Evolutionary conservation across 2,888 invertebrate species (phyloP).

Genomic region (Penaeus monodon): DNA sequence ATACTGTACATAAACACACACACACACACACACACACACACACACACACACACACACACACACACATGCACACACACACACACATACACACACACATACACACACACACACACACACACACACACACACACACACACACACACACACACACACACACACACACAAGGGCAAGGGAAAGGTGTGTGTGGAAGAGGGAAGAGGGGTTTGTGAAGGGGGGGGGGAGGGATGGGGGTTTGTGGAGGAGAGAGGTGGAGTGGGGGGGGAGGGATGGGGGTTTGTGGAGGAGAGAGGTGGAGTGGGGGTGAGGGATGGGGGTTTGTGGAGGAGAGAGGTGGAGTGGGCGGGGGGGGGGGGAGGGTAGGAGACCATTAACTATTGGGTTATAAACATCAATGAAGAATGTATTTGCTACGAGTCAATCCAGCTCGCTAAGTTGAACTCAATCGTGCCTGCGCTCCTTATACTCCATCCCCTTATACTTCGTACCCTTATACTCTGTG

Average conservation of each 20-base stretch:
- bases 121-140: not conserved
- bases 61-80: not conserved
- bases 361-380: too few species aligned
- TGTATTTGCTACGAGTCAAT: too few species aligned
- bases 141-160: not conserved
- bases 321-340: too few species aligned
- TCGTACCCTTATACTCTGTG: too few species aligned
- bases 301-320: not conserved
- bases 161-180: not conserved
- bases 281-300: not conserved
- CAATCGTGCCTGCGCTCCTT: too few species aligned
- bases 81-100: not conserved
- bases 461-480: too few species aligned
- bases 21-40: not conserved
- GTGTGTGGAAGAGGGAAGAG: too few species aligned
- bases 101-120: not conserved
- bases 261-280: not conserved
- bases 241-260: not conserved
- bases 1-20: not conserved
- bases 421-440: too few species aligned
- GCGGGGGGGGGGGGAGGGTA: too few species aligned
- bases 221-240: not conserved
- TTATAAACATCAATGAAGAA: too few species aligned
- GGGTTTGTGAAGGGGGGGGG: too few species aligned
- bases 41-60: constrained; percentile 1